These are phyloP conservation scores for Ophioninae sp. DNA, from an alignment of 2,888 invertebrate genomes.

Conservation along the genomic window DNA sequence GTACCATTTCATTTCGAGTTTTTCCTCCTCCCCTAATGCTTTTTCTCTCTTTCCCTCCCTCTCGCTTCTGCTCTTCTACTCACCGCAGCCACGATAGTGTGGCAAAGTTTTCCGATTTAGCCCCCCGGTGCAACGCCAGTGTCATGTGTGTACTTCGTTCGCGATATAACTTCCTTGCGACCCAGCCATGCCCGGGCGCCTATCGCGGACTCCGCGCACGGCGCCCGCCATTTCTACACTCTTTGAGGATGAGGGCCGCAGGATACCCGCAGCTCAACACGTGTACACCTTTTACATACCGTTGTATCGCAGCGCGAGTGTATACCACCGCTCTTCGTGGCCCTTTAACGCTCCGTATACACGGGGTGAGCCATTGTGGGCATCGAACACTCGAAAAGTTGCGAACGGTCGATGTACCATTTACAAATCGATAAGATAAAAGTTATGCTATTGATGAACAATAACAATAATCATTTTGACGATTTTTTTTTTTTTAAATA, in stretches of 20 bases:
- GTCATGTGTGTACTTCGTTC: conserved; percentile 11
- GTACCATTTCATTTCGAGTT: conserved; percentile 71
- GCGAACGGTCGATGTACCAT: too few relatives aligned
- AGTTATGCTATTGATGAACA: too few relatives aligned
- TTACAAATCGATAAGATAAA: too few relatives aligned
- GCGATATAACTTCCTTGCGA: conserved; percentile 19
- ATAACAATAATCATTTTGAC: too few relatives aligned
- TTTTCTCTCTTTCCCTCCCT: conserved; percentile 32
- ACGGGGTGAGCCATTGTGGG: too few relatives aligned
- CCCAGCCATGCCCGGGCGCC: neutral
- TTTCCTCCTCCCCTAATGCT: conserved; percentile 50
- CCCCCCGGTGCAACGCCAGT: conserved; percentile 27
- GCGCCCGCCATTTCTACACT: neutral
- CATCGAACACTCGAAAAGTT: too few relatives aligned
- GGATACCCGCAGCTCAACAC: neutral
- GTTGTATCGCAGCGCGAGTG: neutral
- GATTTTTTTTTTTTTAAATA: too few relatives aligned
- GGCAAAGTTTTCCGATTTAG: conserved; percentile 65
- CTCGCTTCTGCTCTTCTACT: conserved; percentile 31
- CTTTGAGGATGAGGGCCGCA: neutral
- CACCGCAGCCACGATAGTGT: conserved; percentile 54
- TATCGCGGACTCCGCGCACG: neutral
- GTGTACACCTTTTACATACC: conserved; percentile 7
- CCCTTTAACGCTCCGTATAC: conserved; percentile 2
- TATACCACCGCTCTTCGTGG: neutral